Evolutionary conservation across 2,888 invertebrate genomes (phyloP).

Genomic region (Melanostoma mellinum): DNA sequence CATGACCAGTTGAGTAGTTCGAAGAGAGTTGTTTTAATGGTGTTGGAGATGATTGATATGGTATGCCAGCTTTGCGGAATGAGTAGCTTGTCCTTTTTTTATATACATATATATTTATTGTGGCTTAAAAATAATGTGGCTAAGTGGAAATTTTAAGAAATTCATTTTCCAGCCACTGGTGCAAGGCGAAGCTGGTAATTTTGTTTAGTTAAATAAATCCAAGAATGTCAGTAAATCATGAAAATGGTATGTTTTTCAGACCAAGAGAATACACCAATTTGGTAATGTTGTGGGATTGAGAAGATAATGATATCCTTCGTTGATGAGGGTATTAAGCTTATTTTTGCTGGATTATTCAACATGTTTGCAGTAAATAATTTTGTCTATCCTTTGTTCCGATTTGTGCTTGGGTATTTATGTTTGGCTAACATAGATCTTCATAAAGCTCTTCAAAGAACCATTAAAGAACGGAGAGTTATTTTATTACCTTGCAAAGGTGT

Average conservation of each 20-base stretch:
- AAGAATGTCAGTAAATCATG: slow-evolving; percentile 37
- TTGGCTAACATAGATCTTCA: too few species aligned
- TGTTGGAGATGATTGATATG: slow-evolving; percentile 70
- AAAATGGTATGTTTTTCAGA: slow-evolving; percentile 34
- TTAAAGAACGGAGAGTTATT: too few species aligned
- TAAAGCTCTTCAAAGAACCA: too few species aligned
- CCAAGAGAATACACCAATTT: slow-evolving; percentile 29
- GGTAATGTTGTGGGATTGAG: slow-evolving; percentile 40
- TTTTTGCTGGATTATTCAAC: slow-evolving; percentile 30
- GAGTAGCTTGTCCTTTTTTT: slow-evolving; percentile 18
- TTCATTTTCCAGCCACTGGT: slow-evolving; percentile 12
- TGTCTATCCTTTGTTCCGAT: too few species aligned
- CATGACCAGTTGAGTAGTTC: slow-evolving; percentile 71
- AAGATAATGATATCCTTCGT: slow-evolving; percentile 31
- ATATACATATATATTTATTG: background rate
- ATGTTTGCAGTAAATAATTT: slow-evolving; percentile 27
- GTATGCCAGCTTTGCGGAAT: slow-evolving; percentile 36
- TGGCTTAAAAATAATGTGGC: slow-evolving; percentile 25
- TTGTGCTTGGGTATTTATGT: too few species aligned
- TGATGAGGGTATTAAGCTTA: slow-evolving; percentile 33
- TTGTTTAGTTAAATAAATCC: slow-evolving; percentile 7
- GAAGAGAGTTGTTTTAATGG: slow-evolving; percentile 71
- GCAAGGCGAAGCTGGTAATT: background rate
- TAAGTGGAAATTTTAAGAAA: slow-evolving; percentile 29
- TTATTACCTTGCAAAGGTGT: too few species aligned